These are phyloP conservation scores for Noctua pronuba DNA, from an alignment of 2,888 invertebrate genomes.

Conservation along the genomic window DNA sequence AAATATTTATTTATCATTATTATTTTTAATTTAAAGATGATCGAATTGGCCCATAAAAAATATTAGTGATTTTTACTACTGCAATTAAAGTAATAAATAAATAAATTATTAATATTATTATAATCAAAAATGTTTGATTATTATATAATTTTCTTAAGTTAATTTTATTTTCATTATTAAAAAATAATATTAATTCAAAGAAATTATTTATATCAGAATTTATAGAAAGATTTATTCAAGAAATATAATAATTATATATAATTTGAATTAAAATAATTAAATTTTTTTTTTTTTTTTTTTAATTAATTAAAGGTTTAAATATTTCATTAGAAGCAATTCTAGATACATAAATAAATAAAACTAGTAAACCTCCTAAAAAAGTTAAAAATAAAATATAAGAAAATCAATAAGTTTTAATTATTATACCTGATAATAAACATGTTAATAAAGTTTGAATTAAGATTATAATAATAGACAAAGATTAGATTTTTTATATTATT, in stretches of 20 bases:
- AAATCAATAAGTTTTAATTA: slow-evolving; percentile 90
- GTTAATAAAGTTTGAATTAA: no score
- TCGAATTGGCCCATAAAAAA: slow-evolving; percentile 89
- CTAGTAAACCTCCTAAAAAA: slow-evolving; percentile 92
- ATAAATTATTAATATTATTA: slow-evolving; percentile 90
- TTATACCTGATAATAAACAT: no score
- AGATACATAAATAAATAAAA: slow-evolving; percentile 92
- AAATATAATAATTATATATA: slow-evolving; percentile 73
- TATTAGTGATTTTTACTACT: slow-evolving; percentile 90
- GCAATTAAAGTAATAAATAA: slow-evolving; percentile 91
- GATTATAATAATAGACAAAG: no score
- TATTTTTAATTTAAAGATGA: slow-evolving; percentile 67
- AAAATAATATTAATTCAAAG: slow-evolving; percentile 63
- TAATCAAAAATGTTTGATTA: slow-evolving; percentile 86
- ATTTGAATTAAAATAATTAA: slow-evolving; percentile 69
- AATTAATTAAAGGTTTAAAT: slow-evolving; percentile 80
- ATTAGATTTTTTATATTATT: no score
- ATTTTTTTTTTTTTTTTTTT: slow-evolving; percentile 65
- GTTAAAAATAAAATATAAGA: slow-evolving; percentile 91
- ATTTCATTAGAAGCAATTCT: slow-evolving; percentile 92
- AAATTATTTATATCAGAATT: slow-evolving; percentile 76
- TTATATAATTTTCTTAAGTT: slow-evolving; percentile 90
- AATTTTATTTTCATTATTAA: slow-evolving; percentile 83
- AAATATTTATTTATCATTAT: slow-evolving; percentile 83
- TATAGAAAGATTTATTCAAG: slow-evolving; percentile 78